Base-by-base conservation (phyloP, 2,888 invertebrate genomes). In the Drosophila testacea region DNA sequence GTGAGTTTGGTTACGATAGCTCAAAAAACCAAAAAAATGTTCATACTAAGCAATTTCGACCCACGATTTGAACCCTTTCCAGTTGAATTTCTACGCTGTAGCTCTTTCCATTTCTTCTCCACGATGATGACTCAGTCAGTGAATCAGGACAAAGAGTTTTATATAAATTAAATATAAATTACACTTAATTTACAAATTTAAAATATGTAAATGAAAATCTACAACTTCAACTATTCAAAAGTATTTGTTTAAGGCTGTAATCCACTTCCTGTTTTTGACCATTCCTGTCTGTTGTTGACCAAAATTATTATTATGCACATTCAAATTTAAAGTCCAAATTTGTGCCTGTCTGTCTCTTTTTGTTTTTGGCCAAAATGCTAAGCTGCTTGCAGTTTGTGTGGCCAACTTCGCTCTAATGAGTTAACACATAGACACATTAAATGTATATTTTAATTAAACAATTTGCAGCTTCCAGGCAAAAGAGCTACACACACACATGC, bases 401-500 rank as follows among this genome's bases (percentile, higher is more conserved):
- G 62, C 54, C 57, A 62, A 56, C 48, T 44, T 48, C 10, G 55
- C 61, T 52, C 67, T 87, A 83, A 83, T 83, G 71, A 82, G 69
- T 48, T 67, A 44, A 13, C 57, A 38, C 55, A 46, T 54, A 48
- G 54, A 48, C 66, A 57, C 80, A 79, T 82, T 71, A 73, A 83
- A 77, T 63, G 67, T 61, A 65, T 80, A 69, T 70, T 84, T 87
- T 64, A 74, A 77, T 84, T 76, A 46, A 72, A 70, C 56, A 68
- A 74, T 51, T 72, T 67, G 34, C 60, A 74, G 69, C 65, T 72
- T 56, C 62, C 64, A 60, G 50, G 41, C 42, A 52, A 48, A 30
- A 22, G 7, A 27, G 11, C 27, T 3, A 52, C 16, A 47, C 30
- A 27, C 30, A 27, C 11, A 36, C 38, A 50, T 9, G 30, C 11